These are phyloP conservation scores for Brachyrhaphis roseni DNA, from an alignment of 2,797 vertebrate species.

Conservation along the genomic window DNA sequence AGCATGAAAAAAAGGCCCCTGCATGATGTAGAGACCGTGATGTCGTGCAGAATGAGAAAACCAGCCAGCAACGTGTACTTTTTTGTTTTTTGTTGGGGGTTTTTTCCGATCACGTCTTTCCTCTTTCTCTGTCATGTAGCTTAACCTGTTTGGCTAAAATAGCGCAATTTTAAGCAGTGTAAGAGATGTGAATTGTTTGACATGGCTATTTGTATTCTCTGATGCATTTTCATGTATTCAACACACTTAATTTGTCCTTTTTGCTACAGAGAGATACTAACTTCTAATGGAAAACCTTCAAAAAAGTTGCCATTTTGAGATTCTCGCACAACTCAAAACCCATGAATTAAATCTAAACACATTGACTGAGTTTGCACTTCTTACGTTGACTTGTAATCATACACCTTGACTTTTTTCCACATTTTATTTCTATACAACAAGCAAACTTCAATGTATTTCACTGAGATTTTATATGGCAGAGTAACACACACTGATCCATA, in stretches of 20 bases:
- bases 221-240: slow-evolving; percentile 45
- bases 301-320: slow-evolving; percentile 2
- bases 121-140: slow-evolving; percentile 45
- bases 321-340: neutral
- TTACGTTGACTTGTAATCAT: slow-evolving; percentile 2
- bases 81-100: slow-evolving; percentile 1
- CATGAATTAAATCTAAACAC: neutral
- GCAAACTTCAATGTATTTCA: neutral
- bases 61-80: slow-evolving; percentile 36
- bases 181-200: slow-evolving; percentile 42
- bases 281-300: neutral
- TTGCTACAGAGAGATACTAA: neutral
- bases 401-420: neutral
- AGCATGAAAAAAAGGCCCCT: slow-evolving; percentile 75
- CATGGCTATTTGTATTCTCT: slow-evolving; percentile 46
- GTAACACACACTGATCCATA: neutral
- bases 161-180: slow-evolving; percentile 31
- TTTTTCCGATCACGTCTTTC: slow-evolving; percentile 44
- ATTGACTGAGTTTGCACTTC: neutral
- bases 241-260: slow-evolving; percentile 6
- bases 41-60: slow-evolving; percentile 50
- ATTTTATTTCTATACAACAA: neutral
- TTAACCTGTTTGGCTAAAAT: slow-evolving; percentile 41
- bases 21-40: slow-evolving; percentile 69
- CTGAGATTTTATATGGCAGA: neutral